phyloP scores from a whole-genome alignment of 2,888 invertebrate species.

The Pemphredon lugubris region DNA sequence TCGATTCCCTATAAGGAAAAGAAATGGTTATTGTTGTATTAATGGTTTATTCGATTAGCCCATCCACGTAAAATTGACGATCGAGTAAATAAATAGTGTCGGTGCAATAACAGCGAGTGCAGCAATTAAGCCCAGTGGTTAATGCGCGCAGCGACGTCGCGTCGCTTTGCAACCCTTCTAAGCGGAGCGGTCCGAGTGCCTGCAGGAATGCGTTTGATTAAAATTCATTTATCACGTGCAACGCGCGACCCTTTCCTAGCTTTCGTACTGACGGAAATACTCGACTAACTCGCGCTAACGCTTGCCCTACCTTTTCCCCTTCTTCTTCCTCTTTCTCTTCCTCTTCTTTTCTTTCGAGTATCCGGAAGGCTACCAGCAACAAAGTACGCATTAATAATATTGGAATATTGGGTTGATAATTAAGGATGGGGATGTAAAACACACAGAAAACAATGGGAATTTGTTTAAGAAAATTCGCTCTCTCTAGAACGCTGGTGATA shows the following conservation, averaged over 20 bases:
- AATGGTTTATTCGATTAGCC: too few species aligned
- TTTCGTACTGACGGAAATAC: conserved; percentile 31
- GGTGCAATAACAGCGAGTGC: too few species aligned
- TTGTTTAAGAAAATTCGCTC: too few species aligned
- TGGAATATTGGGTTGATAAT: too few species aligned
- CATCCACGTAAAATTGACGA: too few species aligned
- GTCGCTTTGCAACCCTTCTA: conserved; percentile 1
- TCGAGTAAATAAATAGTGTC: too few species aligned
- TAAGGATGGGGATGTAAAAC: too few species aligned
- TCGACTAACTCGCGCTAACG: conserved; percentile 3
- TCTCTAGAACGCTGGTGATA: too few species aligned
- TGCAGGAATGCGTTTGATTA: conserved; percentile 62
- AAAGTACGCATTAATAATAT: conserved; percentile 45
- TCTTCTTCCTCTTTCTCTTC: conserved; percentile 3
- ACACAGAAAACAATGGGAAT: too few species aligned
- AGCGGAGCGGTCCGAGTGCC: conserved; percentile 5
- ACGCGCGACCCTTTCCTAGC: conserved; percentile 28
- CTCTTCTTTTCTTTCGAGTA: conserved; percentile 8
- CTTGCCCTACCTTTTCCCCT: not conserved
- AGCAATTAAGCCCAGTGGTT: conserved; percentile 20
- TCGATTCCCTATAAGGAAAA: too few species aligned
- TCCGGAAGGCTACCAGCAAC: conserved; percentile 10
- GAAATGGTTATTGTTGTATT: too few species aligned
- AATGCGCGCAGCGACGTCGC: conserved; percentile 30
- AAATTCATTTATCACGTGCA: conserved; percentile 61